Evolutionary conservation across 2,888 invertebrate species (phyloP).

Genomic region (Agriotes lineatus): DNA sequence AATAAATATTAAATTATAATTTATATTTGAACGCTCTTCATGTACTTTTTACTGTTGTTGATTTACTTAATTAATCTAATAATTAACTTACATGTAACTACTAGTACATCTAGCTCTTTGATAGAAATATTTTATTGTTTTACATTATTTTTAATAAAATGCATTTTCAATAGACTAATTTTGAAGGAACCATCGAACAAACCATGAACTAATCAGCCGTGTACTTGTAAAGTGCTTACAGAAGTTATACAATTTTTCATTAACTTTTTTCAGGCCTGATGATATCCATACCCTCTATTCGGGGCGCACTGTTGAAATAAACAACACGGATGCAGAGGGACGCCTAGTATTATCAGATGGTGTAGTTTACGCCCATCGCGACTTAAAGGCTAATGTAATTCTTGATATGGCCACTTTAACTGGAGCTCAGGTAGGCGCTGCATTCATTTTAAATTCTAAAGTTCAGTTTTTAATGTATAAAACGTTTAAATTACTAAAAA

Average conservation of each 20-base stretch:
- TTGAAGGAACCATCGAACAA: too few species aligned
- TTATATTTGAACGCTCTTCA: too few species aligned
- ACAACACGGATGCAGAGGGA: slow-evolving; percentile 95
- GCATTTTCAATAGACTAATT: too few species aligned
- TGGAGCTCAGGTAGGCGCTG: slow-evolving; percentile 89
- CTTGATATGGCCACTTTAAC: slow-evolving; percentile 93
- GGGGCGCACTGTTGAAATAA: slow-evolving; percentile 92
- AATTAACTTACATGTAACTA: too few species aligned
- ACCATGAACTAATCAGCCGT: not conserved
- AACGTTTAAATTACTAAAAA: too few species aligned
- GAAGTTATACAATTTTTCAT: slow-evolving; percentile 2
- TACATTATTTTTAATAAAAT: too few species aligned
- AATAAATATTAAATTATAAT: too few species aligned
- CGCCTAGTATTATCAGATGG: slow-evolving; percentile 91
- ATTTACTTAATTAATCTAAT: too few species aligned
- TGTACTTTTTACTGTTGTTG: too few species aligned
- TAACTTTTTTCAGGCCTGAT: slow-evolving; percentile 79
- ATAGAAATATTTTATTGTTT: too few species aligned
- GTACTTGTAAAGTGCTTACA: not conserved
- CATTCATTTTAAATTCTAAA: slow-evolving; percentile 42
- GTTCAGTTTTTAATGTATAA: not conserved
- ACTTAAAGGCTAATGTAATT: slow-evolving; percentile 86
- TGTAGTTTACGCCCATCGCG: slow-evolving; percentile 83
- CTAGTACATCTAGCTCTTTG: too few species aligned
- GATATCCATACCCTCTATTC: slow-evolving; percentile 92